Evolutionary conservation across 2,113 vertebrate genomes (phyloP).

Genomic region (Heteronetta atricapilla): DNA sequence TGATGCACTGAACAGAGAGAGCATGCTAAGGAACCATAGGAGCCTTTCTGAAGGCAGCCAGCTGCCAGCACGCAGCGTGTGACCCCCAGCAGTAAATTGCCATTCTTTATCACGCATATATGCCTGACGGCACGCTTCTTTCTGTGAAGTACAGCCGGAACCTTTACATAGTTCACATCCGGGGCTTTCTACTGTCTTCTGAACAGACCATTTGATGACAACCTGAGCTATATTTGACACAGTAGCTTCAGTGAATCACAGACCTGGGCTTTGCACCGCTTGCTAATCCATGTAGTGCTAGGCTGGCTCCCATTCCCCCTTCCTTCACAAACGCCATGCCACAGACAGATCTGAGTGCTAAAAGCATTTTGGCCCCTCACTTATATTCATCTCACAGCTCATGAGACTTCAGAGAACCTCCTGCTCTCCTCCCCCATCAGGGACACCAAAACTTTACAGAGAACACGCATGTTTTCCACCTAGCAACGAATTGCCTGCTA

Average conservation of each 20-base stretch:
- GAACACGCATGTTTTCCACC: background rate
- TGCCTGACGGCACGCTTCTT: background rate
- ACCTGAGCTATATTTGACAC: background rate
- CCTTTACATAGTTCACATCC: background rate
- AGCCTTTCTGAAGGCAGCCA: background rate
- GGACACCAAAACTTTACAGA: background rate
- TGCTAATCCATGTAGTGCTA: background rate
- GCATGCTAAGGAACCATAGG: background rate
- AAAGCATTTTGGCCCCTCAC: background rate
- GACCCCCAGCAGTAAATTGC: background rate
- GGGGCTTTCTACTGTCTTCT: background rate
- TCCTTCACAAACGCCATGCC: background rate
- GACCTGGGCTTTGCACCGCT: background rate
- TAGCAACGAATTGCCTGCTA: background rate
- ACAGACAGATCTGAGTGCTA: background rate
- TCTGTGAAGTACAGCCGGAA: background rate
- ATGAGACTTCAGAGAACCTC: accelerated
- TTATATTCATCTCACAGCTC: background rate
- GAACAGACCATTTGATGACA: background rate
- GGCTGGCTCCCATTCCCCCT: accelerated
- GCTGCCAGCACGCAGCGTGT: accelerated
- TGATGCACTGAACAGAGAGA: background rate
- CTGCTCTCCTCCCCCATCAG: background rate
- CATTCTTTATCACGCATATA: accelerated
- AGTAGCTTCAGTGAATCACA: background rate